Evolutionary conservation across 2,797 vertebrate genomes (phyloP), one percentile per base, ranked within the genome.

Genomic region (Karalla daura): DNA sequence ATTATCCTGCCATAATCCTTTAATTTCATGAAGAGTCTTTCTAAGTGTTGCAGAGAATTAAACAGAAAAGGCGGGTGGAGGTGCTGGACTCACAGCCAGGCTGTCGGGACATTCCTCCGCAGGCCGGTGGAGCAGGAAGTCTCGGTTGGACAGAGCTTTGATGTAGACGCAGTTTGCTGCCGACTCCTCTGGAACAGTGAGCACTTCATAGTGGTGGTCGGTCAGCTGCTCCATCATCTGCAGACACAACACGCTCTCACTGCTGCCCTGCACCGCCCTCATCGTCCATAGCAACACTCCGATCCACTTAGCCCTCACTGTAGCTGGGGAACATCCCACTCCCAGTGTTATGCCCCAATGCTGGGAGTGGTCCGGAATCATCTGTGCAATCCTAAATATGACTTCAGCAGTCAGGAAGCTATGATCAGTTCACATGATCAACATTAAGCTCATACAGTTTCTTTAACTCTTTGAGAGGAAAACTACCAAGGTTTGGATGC

Each of bases 171-270:
- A 97, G 90, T 96, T 96, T 13, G 95, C 94, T 0, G 95, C 96
- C 0, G 89, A 84, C 0, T 96, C 95, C 39, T 98, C 96, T 0
- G 96, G 93, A 61, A 98, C 93, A 0, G 93, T 93, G 58, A 98
- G 91, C 1, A 96, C 91, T 28, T 96, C 93, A 7, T 98, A 98
- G 71, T 95, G 95, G 83, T 97, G 95, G 68, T 97, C 96, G 0
- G 96, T 96, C 88, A 98, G 89, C 78, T 94, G 95, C 21, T 96
- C 96, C 96, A 98, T 97, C 75, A 95, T 93, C 96, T 97, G 81
- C 20, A 55, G 21, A 52, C 18, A 58, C 33, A 86, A 72, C 20
- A 51, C 36, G 44, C 18, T 20, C 32, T 40, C 10, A 14, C 7
- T 21, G n/a, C 41, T 27, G 63, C 23, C 24, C 43, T n/a, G 46